Conservation (phyloP, 2,888 invertebrate genomes). For the Drepana falcataria region DNA sequence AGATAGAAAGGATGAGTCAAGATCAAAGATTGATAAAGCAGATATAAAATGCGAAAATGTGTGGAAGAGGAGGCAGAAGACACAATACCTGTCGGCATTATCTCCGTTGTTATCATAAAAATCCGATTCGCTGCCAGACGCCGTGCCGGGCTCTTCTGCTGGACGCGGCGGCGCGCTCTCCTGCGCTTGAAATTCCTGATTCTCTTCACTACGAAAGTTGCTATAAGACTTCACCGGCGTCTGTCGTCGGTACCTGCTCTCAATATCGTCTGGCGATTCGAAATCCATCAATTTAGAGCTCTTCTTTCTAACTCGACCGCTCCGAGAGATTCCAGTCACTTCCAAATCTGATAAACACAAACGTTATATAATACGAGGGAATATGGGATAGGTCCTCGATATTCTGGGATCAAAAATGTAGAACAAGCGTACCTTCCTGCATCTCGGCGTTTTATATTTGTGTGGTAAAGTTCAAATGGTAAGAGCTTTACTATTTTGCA, state of each 20-base stretch:
- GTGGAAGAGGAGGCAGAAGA: too few relatives aligned
- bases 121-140: slow-evolving; percentile 68
- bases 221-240: slow-evolving; percentile 52
- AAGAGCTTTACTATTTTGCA: too few relatives aligned
- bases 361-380: neutral
- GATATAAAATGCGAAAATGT: too few relatives aligned
- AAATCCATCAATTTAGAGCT: slow-evolving; percentile 96
- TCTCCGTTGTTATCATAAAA: slow-evolving; percentile 68
- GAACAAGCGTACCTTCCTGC: neutral
- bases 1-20: too few relatives aligned
- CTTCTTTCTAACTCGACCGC: slow-evolving; percentile 94
- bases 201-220: slow-evolving; percentile 44
- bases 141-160: slow-evolving; percentile 51
- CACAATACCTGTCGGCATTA: slow-evolving; percentile 57
- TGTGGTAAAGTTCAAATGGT: neutral
- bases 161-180: slow-evolving; percentile 31
- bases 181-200: slow-evolving; percentile 38
- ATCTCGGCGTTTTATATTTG: neutral
- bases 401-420: neutral
- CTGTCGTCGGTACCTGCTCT: slow-evolving; percentile 74
- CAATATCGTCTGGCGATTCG: slow-evolving; percentile 93
- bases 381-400: neutral
- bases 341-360: slow-evolving; percentile 79
- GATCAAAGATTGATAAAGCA: too few relatives aligned
- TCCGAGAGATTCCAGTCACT: slow-evolving; percentile 92